Conservation (phyloP, 2,113 vertebrate species). For the Pseudorhombus dupliciocellatus region DNA sequence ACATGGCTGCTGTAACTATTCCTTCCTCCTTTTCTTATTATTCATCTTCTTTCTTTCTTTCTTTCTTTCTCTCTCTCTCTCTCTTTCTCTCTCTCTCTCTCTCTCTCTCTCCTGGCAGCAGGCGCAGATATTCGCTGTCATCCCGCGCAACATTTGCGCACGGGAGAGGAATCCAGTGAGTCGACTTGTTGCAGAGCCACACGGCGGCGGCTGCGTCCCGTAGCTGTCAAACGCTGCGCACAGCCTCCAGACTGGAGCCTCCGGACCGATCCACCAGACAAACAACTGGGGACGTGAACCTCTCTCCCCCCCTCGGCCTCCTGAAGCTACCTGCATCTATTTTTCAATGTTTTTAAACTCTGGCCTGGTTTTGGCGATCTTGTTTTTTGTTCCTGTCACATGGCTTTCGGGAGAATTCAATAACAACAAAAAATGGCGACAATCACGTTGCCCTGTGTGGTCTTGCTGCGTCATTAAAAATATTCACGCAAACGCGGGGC, state of each 20-base stretch:
- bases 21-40: background rate
- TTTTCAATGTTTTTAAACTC: constrained; percentile 6
- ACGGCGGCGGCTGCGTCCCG: constrained; percentile 69
- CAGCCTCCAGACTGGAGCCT: constrained; percentile 59
- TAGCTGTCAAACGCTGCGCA: constrained; percentile 76
- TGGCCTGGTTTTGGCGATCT: constrained; percentile 44
- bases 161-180: constrained; percentile 58
- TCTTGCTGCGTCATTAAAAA: constrained; percentile 93
- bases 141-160: constrained; percentile 64
- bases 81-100: background rate
- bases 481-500: constrained; percentile 83
- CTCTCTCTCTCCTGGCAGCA: constrained; percentile 3
- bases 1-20: constrained; percentile 1
- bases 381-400: constrained; percentile 80
- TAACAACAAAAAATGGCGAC: constrained; percentile 96
- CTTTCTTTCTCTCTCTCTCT: no score
- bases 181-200: constrained; percentile 75
- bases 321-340: constrained; percentile 75
- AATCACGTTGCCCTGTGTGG: constrained; percentile 88
- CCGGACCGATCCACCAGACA: constrained; percentile 65
- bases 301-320: constrained; percentile 46
- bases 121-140: constrained; percentile 52
- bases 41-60: background rate
- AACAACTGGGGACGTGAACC: constrained; percentile 66
- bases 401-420: constrained; percentile 87